These are phyloP conservation scores for Listronotus oregonensis DNA, from an alignment of 1,140 invertebrate species.

Conservation along the genomic window DNA sequence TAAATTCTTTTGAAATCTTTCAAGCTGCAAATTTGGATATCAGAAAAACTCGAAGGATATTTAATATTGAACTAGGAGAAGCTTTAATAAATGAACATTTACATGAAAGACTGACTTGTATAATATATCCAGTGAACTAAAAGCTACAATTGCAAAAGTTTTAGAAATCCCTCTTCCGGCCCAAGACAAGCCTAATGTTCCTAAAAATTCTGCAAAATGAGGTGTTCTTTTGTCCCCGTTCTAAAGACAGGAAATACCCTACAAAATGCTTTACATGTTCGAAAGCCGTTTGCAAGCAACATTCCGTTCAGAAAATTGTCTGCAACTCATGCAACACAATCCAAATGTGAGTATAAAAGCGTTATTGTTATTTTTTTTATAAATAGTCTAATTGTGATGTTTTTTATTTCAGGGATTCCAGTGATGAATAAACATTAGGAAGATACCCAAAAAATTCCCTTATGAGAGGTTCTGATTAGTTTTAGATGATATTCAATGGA, in stretches of 20 bases:
- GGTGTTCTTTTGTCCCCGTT: constrained; percentile 14
- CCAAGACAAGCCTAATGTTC: constrained; percentile 5
- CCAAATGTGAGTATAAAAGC: too few relatives aligned
- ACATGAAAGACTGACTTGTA: constrained; percentile 10
- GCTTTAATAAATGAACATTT: constrained; percentile 11
- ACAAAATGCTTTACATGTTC: constrained; percentile 12
- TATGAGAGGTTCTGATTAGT: too few relatives aligned
- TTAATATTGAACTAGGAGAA: constrained; percentile 15
- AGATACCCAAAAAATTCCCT: too few relatives aligned
- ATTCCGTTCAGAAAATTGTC: not conserved
- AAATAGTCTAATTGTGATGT: not conserved
- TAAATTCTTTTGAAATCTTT: constrained; percentile 31
- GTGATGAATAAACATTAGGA: constrained; percentile 4
- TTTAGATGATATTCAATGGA: too few relatives aligned
- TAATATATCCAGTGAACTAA: constrained; percentile 13
- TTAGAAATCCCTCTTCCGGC: not conserved
- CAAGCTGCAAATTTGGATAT: constrained; percentile 6
- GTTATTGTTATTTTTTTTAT: constrained; percentile 5
- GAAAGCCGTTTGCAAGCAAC: constrained; percentile 21
- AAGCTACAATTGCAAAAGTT: constrained; percentile 9
- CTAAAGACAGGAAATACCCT: constrained; percentile 14
- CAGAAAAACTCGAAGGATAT: constrained; percentile 10
- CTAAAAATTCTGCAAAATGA: constrained; percentile 10
- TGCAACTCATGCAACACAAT: too few relatives aligned
- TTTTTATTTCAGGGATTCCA: constrained; percentile 1